Conservation (phyloP, 2,888 invertebrate genomes). For the Tiliacea citrago region DNA sequence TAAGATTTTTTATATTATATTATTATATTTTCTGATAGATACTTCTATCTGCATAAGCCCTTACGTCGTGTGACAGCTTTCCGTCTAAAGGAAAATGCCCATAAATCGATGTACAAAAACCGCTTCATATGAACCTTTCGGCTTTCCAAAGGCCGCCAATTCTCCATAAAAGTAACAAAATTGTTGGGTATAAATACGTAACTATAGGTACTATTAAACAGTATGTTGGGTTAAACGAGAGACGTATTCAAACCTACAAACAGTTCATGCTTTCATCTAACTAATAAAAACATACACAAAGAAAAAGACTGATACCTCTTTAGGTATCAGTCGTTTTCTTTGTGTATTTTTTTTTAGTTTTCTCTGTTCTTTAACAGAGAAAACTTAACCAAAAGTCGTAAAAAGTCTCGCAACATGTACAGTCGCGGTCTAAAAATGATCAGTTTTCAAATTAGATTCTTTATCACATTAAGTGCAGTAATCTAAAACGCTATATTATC, state of each 20-base stretch:
- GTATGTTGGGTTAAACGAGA: not conserved
- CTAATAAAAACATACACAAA: not conserved
- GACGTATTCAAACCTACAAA: not conserved
- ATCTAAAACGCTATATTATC: too few relatives aligned
- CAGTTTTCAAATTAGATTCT: too few relatives aligned
- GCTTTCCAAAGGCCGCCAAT: slow-evolving; percentile 32
- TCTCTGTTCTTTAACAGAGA: too few relatives aligned
- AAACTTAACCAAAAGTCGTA: not conserved
- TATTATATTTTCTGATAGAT: not conserved
- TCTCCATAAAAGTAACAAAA: slow-evolving; percentile 43
- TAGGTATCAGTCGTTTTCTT: too few relatives aligned
- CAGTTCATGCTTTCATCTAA: not conserved
- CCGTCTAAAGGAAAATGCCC: slow-evolving; percentile 40
- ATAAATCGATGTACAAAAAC: slow-evolving; percentile 51
- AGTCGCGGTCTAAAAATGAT: too few relatives aligned
- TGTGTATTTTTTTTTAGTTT: too few relatives aligned
- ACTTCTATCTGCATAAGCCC: slow-evolving; percentile 14
- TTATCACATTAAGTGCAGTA: too few relatives aligned
- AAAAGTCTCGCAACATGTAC: not conserved
- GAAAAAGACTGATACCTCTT: not conserved
- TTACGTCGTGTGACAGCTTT: slow-evolving; percentile 47
- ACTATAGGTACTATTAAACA: not conserved
- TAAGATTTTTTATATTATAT: too few relatives aligned
- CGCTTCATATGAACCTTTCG: slow-evolving; percentile 41
- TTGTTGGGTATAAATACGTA: slow-evolving; percentile 4